These are phyloP conservation scores for Sphyrna mokarran DNA, from an alignment of 2,113 vertebrate genomes.

Conservation along the genomic window DNA sequence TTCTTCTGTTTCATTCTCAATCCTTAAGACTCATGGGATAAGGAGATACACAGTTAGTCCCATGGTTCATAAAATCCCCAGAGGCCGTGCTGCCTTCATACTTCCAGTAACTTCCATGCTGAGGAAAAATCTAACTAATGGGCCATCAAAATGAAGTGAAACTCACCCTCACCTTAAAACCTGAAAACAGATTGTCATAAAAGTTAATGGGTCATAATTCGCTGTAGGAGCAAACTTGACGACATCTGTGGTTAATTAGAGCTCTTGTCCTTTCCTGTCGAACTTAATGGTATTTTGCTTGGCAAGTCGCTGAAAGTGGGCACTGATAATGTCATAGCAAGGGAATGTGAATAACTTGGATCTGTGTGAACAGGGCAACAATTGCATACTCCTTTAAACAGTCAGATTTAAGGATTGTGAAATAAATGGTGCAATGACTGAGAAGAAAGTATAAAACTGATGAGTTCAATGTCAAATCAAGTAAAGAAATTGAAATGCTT, in stretches of 20 bases:
- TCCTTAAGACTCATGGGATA: not conserved
- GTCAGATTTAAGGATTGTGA: not conserved
- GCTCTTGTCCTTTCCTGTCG: not conserved
- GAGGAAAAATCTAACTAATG: slow-evolving; percentile 7
- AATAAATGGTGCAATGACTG: not conserved
- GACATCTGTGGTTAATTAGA: not conserved
- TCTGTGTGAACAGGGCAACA: not conserved
- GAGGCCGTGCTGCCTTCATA: not conserved
- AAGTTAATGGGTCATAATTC: not conserved
- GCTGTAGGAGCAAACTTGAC: not conserved
- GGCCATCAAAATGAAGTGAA: not conserved
- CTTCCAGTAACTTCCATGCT: not conserved
- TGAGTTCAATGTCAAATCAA: not conserved
- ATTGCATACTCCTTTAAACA: not conserved
- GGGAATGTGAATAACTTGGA: not conserved
- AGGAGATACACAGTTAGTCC: not conserved
- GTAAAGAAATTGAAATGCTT: not conserved
- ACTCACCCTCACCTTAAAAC: not conserved
- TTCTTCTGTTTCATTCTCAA: not conserved
- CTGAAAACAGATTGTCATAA: not conserved
- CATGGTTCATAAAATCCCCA: not conserved
- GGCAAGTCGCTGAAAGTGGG: not conserved
- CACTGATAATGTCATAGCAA: not conserved
- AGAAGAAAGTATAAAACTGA: not conserved
- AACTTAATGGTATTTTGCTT: not conserved